Conservation (phyloP, 2,113 vertebrate genomes). For the Mustela lutreola region DNA sequence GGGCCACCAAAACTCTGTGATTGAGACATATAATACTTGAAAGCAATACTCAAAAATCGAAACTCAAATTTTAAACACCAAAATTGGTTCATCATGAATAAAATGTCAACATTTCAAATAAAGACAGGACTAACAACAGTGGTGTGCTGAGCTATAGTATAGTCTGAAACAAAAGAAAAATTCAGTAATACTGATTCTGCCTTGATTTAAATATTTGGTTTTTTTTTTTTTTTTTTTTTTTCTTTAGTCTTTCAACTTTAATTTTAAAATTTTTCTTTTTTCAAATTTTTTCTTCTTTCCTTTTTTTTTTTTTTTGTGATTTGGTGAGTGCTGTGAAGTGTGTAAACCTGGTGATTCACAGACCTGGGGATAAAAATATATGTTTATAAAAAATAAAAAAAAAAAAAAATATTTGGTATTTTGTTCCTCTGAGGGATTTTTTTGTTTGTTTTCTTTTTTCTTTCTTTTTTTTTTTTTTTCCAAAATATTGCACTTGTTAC, state of each 20-base stretch:
- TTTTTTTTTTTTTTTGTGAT: too few relatives aligned
- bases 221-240: too few relatives aligned
- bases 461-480: not conserved
- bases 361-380: too few relatives aligned
- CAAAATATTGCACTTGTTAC: not conserved
- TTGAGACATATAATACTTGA: not conserved
- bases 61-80: constrained; percentile 26
- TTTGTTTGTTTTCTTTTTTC: not conserved
- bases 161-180: not conserved
- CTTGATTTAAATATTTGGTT: not conserved
- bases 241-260: too few relatives aligned
- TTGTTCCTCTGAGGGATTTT: not conserved
- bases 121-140: not conserved
- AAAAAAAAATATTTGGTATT: not conserved
- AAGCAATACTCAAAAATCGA: constrained; percentile 21
- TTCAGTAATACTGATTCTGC: not conserved
- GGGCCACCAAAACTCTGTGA: not conserved
- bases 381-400: too few relatives aligned
- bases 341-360: too few relatives aligned
- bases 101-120: not conserved
- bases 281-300: too few relatives aligned
- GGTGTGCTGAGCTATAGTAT: not conserved
- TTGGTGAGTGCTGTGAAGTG: too few relatives aligned
- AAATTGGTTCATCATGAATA: not conserved
- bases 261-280: too few relatives aligned